Conservation (phyloP, 2,888 invertebrate genomes). For the Caenorhabditis imperialis region DNA sequence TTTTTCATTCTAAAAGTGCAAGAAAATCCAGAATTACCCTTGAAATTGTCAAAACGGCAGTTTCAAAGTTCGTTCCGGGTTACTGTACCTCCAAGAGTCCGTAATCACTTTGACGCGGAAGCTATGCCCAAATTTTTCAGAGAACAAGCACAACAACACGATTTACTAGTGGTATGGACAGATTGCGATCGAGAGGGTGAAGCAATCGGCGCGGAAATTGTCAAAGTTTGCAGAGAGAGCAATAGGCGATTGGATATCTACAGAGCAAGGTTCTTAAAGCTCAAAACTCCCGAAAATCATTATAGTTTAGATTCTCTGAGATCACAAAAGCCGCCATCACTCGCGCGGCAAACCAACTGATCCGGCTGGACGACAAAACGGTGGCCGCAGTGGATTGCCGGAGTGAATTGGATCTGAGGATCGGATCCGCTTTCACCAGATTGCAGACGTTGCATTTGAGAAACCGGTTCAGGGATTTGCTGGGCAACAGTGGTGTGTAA, state of each 20-base stretch:
- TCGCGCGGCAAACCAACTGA: slow-evolving; percentile 87
- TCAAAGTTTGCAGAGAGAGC: slow-evolving; percentile 85
- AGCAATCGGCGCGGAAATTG: slow-evolving; percentile 97
- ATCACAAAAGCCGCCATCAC: slow-evolving; percentile 89
- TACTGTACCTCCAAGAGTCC: too few relatives aligned
- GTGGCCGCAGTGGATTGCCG: slow-evolving; percentile 89
- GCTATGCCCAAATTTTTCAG: too few relatives aligned
- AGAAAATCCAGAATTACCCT: too few relatives aligned
- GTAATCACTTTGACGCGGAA: too few relatives aligned
- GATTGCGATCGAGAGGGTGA: slow-evolving; percentile 99
- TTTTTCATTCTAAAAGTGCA: too few relatives aligned
- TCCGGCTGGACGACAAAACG: slow-evolving; percentile 85
- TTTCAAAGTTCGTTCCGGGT: too few relatives aligned
- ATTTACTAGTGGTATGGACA: slow-evolving; percentile 93
- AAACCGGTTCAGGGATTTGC: slow-evolving; percentile 49
- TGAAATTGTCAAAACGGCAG: neutral
- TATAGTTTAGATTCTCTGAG: slow-evolving; percentile 87
- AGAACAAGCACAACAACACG: slow-evolving; percentile 80
- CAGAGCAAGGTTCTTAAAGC: slow-evolving; percentile 67
- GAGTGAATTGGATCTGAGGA: slow-evolving; percentile 90
- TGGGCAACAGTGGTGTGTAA: slow-evolving; percentile 26
- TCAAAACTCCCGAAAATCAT: slow-evolving; percentile 2
- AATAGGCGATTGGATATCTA: slow-evolving; percentile 80
- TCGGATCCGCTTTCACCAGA: slow-evolving; percentile 95
- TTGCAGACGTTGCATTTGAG: slow-evolving; percentile 93